phyloP scores from a whole-genome alignment of 2,113 vertebrate species.

The Bubo scandiacus region DNA sequence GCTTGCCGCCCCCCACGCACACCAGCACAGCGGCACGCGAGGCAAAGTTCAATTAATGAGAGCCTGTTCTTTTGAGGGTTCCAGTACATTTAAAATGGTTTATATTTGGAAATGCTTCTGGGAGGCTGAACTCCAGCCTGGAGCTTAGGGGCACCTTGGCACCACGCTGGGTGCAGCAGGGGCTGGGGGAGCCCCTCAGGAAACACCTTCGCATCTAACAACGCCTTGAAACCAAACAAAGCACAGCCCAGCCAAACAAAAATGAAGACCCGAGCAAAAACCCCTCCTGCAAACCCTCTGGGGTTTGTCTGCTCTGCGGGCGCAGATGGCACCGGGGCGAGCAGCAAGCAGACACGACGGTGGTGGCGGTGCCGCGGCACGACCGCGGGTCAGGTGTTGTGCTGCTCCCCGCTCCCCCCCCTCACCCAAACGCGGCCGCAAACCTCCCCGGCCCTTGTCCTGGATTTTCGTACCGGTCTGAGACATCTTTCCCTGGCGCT shows the following conservation, averaged over 20 bases:
- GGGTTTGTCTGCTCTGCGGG: background rate
- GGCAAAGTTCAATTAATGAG: background rate
- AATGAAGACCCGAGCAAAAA: background rate
- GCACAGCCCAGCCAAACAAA: accelerated
- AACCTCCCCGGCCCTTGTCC: background rate
- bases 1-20: accelerated
- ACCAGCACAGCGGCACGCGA: background rate
- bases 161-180: background rate
- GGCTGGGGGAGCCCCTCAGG: background rate
- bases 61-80: background rate
- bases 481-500: background rate
- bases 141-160: background rate
- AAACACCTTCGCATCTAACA: background rate
- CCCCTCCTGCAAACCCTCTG: background rate
- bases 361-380: background rate
- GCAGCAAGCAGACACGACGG: background rate
- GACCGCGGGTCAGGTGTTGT: accelerated
- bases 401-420: background rate
- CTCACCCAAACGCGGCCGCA: background rate
- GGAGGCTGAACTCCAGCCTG: background rate
- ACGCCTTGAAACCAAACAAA: background rate
- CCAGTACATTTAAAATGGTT: background rate
- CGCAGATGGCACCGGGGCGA: background rate
- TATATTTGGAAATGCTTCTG: background rate
- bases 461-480: accelerated